Conservation (phyloP, 2,797 vertebrate genomes). For the Sebastes taczanowskii region DNA sequence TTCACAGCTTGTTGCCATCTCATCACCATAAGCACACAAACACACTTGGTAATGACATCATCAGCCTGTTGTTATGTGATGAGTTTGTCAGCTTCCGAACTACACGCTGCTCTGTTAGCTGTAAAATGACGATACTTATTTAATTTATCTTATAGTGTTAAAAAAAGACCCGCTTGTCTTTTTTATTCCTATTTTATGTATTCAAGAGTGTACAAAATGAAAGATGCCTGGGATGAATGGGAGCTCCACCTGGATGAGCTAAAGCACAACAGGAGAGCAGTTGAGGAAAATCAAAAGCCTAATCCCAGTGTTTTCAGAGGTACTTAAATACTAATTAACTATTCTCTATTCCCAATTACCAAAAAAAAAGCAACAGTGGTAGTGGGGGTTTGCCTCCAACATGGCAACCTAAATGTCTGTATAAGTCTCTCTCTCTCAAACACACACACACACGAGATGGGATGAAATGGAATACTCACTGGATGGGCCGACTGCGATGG, state of each 20-base stretch:
- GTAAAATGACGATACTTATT: neutral
- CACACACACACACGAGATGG: conserved; percentile 60
- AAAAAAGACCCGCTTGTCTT: neutral
- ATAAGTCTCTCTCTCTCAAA: neutral
- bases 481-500: conserved; percentile 84
- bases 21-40: neutral
- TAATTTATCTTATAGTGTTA: neutral
- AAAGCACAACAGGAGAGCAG: neutral
- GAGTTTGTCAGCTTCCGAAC: neutral
- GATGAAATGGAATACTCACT: conserved; percentile 89
- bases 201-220: neutral
- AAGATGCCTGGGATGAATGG: neutral
- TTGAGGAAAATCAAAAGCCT: conserved; percentile 5
- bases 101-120: neutral
- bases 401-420: neutral
- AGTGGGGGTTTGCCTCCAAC: neutral
- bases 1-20: neutral
- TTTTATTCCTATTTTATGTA: neutral
- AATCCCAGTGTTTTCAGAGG: neutral
- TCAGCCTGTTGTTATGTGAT: neutral
- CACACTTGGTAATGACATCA: neutral
- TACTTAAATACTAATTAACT: conserved; percentile 24
- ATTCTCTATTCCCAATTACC: neutral
- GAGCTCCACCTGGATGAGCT: neutral
- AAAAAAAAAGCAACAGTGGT: neutral